Evolutionary conservation across 2,888 invertebrate genomes (phyloP).

Genomic region (Conchocele bisecta): DNA sequence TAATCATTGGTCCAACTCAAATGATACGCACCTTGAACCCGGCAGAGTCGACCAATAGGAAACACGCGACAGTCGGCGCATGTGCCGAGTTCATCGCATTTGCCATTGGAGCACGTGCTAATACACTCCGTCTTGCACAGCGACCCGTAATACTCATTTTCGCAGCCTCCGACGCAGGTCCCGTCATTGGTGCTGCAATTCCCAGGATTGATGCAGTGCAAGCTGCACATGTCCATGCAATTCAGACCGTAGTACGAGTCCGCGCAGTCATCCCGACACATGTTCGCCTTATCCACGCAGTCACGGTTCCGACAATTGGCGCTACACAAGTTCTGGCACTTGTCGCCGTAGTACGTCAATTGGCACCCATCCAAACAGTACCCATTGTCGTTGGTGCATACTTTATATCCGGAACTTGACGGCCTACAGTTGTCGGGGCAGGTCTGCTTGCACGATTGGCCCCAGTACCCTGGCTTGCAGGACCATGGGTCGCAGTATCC

Average conservation of each 20-base stretch:
- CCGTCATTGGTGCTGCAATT: constrained; percentile 19
- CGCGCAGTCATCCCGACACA: constrained; percentile 35
- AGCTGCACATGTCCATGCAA: constrained; percentile 33
- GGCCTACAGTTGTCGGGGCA: constrained; percentile 33
- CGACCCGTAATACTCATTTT: constrained; percentile 35
- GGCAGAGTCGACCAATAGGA: constrained; percentile 40
- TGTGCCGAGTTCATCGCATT: constrained; percentile 25
- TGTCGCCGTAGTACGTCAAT: constrained; percentile 35
- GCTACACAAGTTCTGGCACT: constrained; percentile 38
- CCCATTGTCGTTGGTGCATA: constrained; percentile 25
- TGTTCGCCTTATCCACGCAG: constrained; percentile 25
- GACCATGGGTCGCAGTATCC: constrained; percentile 25
- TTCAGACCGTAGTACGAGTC: constrained; percentile 34
- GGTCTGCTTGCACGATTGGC: constrained; percentile 15
- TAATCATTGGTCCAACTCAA: no score
- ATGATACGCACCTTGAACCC: constrained; percentile 41
- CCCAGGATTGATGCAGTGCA: constrained; percentile 34
- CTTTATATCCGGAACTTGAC: constrained; percentile 6
- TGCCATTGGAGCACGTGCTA: constrained; percentile 39
- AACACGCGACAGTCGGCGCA: constrained; percentile 35
- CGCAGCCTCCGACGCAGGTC: constrained; percentile 33
- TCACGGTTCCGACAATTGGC: constrained; percentile 31
- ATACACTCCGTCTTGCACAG: constrained; percentile 34
- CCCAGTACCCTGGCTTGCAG: constrained; percentile 37
- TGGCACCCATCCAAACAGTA: constrained; percentile 45